phyloP scores from a whole-genome alignment of 2,888 invertebrate genomes.

The Caenorhabditis uteleia region DNA sequence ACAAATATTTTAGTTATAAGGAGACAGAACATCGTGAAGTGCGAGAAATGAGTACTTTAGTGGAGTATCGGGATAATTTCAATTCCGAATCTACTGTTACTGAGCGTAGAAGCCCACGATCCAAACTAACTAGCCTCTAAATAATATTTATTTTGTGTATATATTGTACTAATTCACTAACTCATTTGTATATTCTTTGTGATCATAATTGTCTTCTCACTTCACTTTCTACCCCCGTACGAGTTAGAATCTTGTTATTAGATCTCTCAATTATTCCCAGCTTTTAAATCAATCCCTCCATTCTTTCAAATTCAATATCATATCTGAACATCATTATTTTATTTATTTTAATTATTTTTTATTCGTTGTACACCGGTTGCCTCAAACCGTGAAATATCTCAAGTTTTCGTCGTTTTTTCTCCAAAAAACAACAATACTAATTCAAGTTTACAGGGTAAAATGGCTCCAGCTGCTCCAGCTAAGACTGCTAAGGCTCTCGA shows the following conservation, averaged over 20 bases:
- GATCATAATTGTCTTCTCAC: constrained; percentile 1
- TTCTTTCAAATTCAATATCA: too few relatives aligned
- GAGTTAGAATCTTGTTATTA: background rate
- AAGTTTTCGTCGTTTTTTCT: too few relatives aligned
- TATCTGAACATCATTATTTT: too few relatives aligned
- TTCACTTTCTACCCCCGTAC: background rate
- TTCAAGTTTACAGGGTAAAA: constrained; percentile 38
- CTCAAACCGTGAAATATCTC: too few relatives aligned
- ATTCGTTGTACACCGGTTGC: too few relatives aligned
- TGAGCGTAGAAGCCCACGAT: constrained; percentile 19
- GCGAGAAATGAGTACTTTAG: constrained; percentile 28
- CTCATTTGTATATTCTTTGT: constrained; percentile 6
- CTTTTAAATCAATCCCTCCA: background rate
- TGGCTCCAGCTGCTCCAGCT: constrained; percentile 32
- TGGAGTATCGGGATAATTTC: constrained; percentile 24
- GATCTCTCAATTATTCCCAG: background rate
- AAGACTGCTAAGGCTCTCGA: constrained; percentile 66
- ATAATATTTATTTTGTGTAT: constrained; percentile 7
- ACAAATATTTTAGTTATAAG: constrained; percentile 36
- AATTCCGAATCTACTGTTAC: constrained; percentile 12
- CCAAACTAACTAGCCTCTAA: constrained; percentile 30
- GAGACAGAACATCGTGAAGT: constrained; percentile 18
- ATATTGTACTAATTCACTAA: constrained; percentile 16
- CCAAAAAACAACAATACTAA: too few relatives aligned
- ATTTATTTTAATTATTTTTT: too few relatives aligned